These are phyloP conservation scores for Lophura nycthemera DNA, from an alignment of 2,113 vertebrate genomes.

Conservation along the genomic window DNA sequence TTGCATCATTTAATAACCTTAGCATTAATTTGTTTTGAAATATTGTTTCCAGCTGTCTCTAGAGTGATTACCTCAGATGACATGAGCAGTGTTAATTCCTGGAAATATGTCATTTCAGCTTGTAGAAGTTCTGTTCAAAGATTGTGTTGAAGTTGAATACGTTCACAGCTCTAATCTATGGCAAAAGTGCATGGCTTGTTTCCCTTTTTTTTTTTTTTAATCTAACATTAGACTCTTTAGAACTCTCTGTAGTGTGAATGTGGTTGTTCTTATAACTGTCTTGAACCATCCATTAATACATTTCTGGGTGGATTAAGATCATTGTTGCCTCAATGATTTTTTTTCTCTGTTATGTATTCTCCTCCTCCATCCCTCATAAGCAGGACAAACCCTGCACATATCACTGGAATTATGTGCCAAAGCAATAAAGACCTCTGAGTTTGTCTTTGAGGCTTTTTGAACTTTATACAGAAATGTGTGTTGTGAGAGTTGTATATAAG, in stretches of 20 bases:
- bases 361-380: not conserved
- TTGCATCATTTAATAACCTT: not conserved
- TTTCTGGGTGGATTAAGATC: not conserved
- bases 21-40: conserved; percentile 30
- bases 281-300: not conserved
- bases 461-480: not conserved
- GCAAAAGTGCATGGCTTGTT: not conserved
- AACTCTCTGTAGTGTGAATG: not conserved
- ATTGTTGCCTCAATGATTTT: not conserved
- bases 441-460: not conserved
- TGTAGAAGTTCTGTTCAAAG: not conserved
- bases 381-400: not conserved
- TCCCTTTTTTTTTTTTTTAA: not conserved
- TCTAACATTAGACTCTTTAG: not conserved
- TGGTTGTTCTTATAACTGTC: not conserved
- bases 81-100: not conserved
- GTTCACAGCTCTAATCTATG: not conserved
- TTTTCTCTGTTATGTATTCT: not conserved
- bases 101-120: not conserved
- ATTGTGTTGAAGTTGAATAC: not conserved
- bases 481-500: not conserved
- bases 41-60: not conserved
- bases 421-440: not conserved
- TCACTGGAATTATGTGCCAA: not conserved
- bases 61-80: not conserved